phyloP scores from a whole-genome alignment of 2,797 vertebrate species.

The Champsocephalus esox region DNA sequence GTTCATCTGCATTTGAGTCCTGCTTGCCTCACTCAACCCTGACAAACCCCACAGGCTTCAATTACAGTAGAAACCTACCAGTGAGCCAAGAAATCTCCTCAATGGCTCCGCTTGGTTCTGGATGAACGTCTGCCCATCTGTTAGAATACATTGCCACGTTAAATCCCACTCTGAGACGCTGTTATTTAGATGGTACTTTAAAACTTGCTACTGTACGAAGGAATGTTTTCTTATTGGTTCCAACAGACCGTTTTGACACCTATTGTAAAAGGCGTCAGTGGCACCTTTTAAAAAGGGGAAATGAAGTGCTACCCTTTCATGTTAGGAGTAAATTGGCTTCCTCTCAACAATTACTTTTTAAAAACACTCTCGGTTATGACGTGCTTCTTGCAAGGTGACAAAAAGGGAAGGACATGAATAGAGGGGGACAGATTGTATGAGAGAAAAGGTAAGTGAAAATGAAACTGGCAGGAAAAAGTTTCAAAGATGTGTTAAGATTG shows the following conservation, averaged over 20 bases:
- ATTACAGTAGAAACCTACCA: slow-evolving; percentile 33
- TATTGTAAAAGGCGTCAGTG: slow-evolving; percentile 37
- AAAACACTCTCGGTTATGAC: slow-evolving; percentile 27
- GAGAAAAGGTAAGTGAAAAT: slow-evolving; percentile 34
- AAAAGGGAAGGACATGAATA: not conserved
- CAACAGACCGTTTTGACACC: slow-evolving; percentile 55
- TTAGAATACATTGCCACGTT: slow-evolving; percentile 29
- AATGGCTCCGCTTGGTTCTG: slow-evolving; percentile 21
- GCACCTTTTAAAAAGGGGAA: slow-evolving; percentile 37
- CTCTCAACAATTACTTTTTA: slow-evolving; percentile 50
- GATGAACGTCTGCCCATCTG: slow-evolving; percentile 37
- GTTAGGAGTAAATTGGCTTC: slow-evolving; percentile 60
- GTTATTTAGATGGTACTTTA: slow-evolving; percentile 43
- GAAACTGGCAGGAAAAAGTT: slow-evolving; percentile 25
- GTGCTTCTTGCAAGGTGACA: slow-evolving; percentile 40
- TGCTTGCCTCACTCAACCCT: too few relatives aligned
- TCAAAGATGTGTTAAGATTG: slow-evolving; percentile 13
- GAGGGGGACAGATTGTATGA: not conserved
- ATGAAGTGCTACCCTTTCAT: slow-evolving; percentile 54
- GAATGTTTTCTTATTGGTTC: slow-evolving; percentile 39
- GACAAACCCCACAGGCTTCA: slow-evolving; percentile 21
- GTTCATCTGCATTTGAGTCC: too few relatives aligned
- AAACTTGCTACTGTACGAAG: slow-evolving; percentile 4
- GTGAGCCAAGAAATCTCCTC: slow-evolving; percentile 24
- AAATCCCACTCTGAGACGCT: slow-evolving; percentile 30